Percentiles rank a stretch among this genome's conserved stretches.
phyloP scores from a whole-genome alignment of 2,797 vertebrate genomes.

The Muscicapa comitata region DNA sequence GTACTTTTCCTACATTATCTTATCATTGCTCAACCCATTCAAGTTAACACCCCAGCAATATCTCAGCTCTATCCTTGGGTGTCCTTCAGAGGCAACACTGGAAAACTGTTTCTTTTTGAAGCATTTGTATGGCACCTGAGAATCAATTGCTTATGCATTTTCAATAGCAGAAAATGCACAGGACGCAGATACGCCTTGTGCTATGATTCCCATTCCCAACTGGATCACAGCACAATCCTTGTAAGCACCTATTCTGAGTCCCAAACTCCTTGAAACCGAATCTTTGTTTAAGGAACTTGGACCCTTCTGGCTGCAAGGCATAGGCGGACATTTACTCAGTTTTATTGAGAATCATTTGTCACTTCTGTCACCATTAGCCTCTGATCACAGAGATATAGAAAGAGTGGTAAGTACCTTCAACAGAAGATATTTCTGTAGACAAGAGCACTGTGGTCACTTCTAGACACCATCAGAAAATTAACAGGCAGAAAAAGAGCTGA shows the following conservation, averaged over 20 bases:
- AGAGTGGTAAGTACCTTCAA: neutral
- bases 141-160: neutral
- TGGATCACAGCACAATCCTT: neutral
- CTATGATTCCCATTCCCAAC: neutral
- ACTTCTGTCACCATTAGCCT: neutral
- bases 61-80: neutral
- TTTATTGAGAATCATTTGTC: neutral
- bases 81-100: neutral
- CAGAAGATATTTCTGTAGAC: neutral
- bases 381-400: neutral
- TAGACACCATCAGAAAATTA: neutral
- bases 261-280: neutral
- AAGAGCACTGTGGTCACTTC: neutral
- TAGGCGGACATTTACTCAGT: neutral
- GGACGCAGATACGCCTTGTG: neutral
- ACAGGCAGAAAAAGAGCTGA: neutral
- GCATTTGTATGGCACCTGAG: neutral
- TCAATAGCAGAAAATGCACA: neutral
- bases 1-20: neutral
- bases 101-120: neutral
- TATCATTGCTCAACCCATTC: neutral
- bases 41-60: neutral
- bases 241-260: neutral
- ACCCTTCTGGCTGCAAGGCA: neutral
- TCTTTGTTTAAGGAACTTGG: neutral